phyloP scores from a whole-genome alignment of 2,888 invertebrate species.

The Theretra japonica region DNA sequence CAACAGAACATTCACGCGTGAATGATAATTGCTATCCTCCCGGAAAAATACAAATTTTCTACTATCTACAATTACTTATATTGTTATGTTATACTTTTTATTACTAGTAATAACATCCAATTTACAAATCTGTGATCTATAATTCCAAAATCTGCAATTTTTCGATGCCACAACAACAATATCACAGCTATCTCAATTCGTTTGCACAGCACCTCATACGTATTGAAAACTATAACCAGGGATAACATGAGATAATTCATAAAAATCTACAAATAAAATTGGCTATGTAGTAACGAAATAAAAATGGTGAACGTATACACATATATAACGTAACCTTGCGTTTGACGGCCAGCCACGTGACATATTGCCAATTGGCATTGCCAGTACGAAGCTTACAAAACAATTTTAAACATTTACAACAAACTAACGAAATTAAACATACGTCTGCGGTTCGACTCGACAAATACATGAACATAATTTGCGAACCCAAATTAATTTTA shows the following conservation, averaged over 20 bases:
- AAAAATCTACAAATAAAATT: no score
- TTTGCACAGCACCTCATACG: no score
- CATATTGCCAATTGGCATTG: conserved; percentile 43
- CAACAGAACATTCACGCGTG: no score
- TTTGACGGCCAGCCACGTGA: conserved; percentile 39
- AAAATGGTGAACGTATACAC: conserved; percentile 14
- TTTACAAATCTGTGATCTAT: no score
- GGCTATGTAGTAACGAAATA: conserved; percentile 4
- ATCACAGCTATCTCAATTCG: no score
- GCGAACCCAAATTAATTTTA: not conserved
- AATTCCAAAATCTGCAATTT: no score
- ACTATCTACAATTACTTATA: no score
- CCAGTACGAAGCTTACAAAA: conserved; percentile 39
- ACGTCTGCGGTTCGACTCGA: not conserved
- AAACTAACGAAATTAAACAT: conserved; percentile 11
- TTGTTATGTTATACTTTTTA: no score
- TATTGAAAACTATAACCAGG: not conserved
- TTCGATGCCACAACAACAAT: no score
- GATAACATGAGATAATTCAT: not conserved
- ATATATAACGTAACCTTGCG: conserved; percentile 41
- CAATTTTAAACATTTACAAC: conserved; percentile 27
- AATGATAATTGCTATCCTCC: no score
- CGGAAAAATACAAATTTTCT: no score
- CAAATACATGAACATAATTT: not conserved
- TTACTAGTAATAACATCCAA: no score